These are phyloP conservation scores for Cyclophora albipunctata DNA, from an alignment of 2,888 invertebrate species.

Conservation along the genomic window DNA sequence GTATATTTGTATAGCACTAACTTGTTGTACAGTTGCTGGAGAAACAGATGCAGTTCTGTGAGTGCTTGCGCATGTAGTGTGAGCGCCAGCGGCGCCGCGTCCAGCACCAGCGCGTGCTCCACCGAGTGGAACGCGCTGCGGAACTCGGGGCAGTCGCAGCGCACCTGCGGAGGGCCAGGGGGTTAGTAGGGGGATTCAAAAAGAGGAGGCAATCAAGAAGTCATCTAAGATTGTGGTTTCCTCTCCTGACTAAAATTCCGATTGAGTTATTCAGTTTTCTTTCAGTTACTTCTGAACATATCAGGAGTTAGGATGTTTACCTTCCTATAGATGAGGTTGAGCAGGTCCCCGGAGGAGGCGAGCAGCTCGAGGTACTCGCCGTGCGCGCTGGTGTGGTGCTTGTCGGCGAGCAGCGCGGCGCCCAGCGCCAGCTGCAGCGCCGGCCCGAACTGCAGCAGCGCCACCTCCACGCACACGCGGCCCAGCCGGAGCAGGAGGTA, in stretches of 20 bases:
- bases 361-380: conserved; percentile 86
- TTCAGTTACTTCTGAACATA: too few relatives aligned
- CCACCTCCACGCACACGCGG: conserved; percentile 82
- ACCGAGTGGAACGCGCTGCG: conserved; percentile 86
- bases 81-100: conserved; percentile 75
- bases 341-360: conserved; percentile 79
- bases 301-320: conserved; percentile 54
- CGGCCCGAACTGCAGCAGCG: conserved; percentile 85
- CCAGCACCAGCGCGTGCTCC: conserved; percentile 84
- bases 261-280: too few relatives aligned
- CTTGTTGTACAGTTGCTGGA: conserved; percentile 21
- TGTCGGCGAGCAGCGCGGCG: conserved; percentile 77
- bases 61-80: conserved; percentile 83
- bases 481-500: conserved; percentile 84
- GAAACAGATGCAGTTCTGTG: conserved; percentile 74
- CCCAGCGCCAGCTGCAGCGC: conserved; percentile 79
- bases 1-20: too few relatives aligned
- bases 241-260: too few relatives aligned
- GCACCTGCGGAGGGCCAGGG: conserved; percentile 70
- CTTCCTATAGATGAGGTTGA: conserved; percentile 85
- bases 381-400: conserved; percentile 82
- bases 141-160: conserved; percentile 88
- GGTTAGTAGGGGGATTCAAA: too few relatives aligned
- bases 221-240: too few relatives aligned
- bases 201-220: too few relatives aligned